Evolutionary conservation across 2,888 invertebrate species (phyloP).

Genomic region (Aproaerema taeniolella): DNA sequence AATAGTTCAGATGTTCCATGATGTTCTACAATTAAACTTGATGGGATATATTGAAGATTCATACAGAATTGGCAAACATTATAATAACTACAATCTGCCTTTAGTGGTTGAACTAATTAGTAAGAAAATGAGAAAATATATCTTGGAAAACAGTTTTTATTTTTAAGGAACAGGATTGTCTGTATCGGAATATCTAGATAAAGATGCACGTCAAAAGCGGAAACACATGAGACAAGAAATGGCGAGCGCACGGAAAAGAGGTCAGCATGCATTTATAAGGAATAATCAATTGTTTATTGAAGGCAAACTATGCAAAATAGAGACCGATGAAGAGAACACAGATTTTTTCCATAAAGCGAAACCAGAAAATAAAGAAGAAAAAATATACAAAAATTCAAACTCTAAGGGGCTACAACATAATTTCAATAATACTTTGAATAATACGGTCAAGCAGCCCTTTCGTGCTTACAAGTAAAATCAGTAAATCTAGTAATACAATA

Average conservation of each 20-base stretch:
- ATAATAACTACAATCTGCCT: constrained; percentile 8
- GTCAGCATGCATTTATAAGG: constrained; percentile 7
- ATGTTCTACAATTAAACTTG: constrained; percentile 2
- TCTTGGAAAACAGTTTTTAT: constrained; percentile 1
- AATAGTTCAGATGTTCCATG: constrained; percentile 3
- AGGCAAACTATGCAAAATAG: constrained; percentile 3
- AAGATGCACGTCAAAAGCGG: not conserved
- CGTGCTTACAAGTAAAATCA: too few species aligned
- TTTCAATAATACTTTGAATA: not conserved
- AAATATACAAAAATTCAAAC: not conserved
- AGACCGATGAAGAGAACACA: too few species aligned
- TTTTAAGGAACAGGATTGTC: constrained; percentile 5
- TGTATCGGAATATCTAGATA: constrained; percentile 3
- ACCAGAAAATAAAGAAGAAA: not conserved
- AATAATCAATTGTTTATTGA: constrained; percentile 13
- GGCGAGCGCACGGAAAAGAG: constrained; percentile 5
- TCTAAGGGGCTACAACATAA: not conserved
- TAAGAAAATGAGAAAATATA: constrained; percentile 6
- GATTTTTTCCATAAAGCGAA: too few species aligned
- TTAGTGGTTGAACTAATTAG: constrained; percentile 12
- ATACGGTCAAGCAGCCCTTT: not conserved
- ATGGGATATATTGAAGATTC: constrained; percentile 10
- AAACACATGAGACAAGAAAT: not conserved
- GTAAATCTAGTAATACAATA: not conserved
- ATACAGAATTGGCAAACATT: constrained; percentile 7